phyloP scores from a whole-genome alignment of 92 coral and sea anemone genomes.

The Ricordea florida region DNA sequence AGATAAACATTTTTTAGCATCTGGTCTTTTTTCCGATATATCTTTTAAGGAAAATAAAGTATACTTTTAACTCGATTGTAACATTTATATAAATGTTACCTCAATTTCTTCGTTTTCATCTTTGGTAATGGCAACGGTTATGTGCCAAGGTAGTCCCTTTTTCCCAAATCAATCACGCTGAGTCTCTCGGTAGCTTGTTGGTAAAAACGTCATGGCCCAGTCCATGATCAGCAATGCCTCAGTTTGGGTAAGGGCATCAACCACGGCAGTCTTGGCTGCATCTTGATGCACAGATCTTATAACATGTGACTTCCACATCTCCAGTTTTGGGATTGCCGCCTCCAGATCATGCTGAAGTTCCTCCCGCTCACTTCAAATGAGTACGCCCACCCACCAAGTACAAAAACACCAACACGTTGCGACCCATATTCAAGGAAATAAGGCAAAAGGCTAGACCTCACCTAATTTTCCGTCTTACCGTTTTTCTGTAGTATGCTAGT shows the following conservation, averaged over 20 bases:
- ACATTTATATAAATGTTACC: neutral
- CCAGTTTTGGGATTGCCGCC: conserved; percentile 11
- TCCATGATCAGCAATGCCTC: neutral
- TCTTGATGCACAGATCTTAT: conserved; percentile 10
- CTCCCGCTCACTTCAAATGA: too few species aligned
- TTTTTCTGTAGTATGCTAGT: too few species aligned
- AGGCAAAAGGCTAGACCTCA: too few species aligned
- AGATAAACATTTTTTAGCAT: neutral
- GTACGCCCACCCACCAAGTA: too few species aligned
- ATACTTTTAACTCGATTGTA: neutral
- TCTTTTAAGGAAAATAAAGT: neutral
- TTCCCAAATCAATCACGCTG: conserved; percentile 8
- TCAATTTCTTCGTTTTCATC: neutral
- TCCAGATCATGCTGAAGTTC: conserved; percentile 27
- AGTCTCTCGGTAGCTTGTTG: conserved; percentile 13
- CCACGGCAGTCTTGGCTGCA: conserved; percentile 10
- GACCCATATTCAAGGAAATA: too few species aligned
- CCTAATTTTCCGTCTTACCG: too few species aligned
- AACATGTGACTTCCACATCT: conserved; percentile 14
- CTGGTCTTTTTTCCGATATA: neutral
- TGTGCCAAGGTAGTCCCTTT: neutral
- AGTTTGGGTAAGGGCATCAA: conserved; percentile 2
- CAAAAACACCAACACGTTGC: too few species aligned
- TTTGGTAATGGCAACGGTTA: neutral
- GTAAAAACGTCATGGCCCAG: conserved; percentile 3